Evolutionary conservation across 1,140 invertebrate species (phyloP).

Genomic region (Gryllus bimaculatus): DNA sequence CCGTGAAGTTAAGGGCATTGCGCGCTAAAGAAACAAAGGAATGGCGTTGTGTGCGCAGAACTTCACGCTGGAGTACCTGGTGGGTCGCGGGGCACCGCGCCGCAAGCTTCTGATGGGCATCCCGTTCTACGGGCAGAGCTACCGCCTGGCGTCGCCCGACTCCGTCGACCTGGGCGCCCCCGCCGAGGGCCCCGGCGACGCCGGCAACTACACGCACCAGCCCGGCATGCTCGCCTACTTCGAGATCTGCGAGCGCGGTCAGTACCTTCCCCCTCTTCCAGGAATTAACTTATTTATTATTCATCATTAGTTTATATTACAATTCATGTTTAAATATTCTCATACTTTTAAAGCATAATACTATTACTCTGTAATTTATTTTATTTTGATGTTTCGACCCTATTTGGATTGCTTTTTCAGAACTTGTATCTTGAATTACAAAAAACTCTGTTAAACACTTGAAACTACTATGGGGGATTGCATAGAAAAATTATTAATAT

Average conservation of each 20-base stretch:
- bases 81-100: conserved; percentile 60
- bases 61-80: conserved; percentile 62
- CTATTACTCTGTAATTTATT: too few species aligned
- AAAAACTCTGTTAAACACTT: neutral
- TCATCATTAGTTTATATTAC: too few species aligned
- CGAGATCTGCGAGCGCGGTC: conserved; percentile 75
- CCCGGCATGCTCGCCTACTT: conserved; percentile 83
- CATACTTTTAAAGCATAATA: too few species aligned
- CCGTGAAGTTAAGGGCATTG: neutral
- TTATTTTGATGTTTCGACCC: too few species aligned
- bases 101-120: conserved; percentile 77
- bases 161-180: conserved; percentile 40
- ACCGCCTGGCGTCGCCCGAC: conserved; percentile 47
- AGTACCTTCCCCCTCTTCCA: conserved; percentile 20
- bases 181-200: conserved; percentile 57
- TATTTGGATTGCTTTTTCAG: too few species aligned
- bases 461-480: neutral
- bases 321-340: too few species aligned
- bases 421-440: neutral
- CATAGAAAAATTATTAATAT: neutral
- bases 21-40: neutral
- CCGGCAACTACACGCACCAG: conserved; percentile 77
- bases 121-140: conserved; percentile 83
- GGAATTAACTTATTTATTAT: neutral
- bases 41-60: conserved; percentile 44